Base-by-base conservation (phyloP, 2,113 vertebrate genomes). In the Cercocebus atys region DNA sequence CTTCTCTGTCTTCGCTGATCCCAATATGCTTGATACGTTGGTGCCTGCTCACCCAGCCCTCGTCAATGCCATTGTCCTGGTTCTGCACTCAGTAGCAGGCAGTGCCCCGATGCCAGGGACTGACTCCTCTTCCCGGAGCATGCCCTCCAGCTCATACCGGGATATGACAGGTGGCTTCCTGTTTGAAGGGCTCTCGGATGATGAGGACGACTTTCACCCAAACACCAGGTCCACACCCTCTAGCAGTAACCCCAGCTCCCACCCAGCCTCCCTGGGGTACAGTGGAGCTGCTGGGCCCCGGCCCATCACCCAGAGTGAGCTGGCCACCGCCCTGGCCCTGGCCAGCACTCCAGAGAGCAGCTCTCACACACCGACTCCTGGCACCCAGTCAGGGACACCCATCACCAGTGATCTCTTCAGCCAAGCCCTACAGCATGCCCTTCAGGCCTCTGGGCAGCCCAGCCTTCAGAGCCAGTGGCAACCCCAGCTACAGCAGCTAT, bases 341-440 rank as follows among this genome's bases (percentile, higher is more conserved):
- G 99, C 99, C 7, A 99, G 99, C 98, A 99, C 99, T 1, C 99
- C 99, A 0, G 99, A 99, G 98, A 99, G 99, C 99, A 99, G 99
- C 45, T 99, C 99, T 0, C 99, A 99, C 96, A 99, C 99, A 0
- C 99, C 99, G 0, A 99, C 99, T 1, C 99, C 99, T 0, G 98
- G 99, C 61, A 99, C 99, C 11, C 99, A 99, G 99, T 47, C 47
- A 47, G 99, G 99, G 88, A 99, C 99, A 1, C 99, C 99, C 32
- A 99, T 99, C 98, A 99, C 99, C 95, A 99, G 99, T 0, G 99
- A 99, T 96, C 99, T 99, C 95, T 99, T 99, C 99, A 99, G 99
- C 98, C 99, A 99, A 98, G 99, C 99, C 35, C 98, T 99, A 0
- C 99, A 99, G 78, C 99, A 99, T 11, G 99, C 99, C 55, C 98